Percentiles rank a stretch among this genome's conserved stretches.
phyloP scores from a whole-genome alignment of 2,888 invertebrate species.

The Sinhomidia bicolor region DNA sequence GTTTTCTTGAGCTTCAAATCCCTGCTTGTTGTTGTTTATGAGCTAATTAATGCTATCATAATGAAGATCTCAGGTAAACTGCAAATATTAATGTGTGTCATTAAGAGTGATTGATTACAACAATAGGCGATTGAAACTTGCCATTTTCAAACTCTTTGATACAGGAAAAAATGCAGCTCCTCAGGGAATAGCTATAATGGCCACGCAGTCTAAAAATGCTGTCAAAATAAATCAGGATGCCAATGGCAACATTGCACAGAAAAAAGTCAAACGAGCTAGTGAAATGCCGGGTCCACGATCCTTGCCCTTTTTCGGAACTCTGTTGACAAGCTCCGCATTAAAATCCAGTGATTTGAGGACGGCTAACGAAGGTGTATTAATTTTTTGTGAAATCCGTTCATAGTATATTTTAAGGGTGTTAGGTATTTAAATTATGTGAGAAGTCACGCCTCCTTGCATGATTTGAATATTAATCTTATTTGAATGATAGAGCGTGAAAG shows the following conservation, averaged over 20 bases:
- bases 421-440: not conserved
- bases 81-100: not conserved
- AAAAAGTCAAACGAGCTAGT: constrained; percentile 49
- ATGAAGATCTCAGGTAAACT: constrained; percentile 33
- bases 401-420: not conserved
- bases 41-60: constrained; percentile 19
- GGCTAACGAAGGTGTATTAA: constrained; percentile 89
- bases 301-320: constrained; percentile 89
- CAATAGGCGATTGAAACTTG: not conserved
- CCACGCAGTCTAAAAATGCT: not conserved
- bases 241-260: not conserved
- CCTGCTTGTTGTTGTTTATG: constrained; percentile 48
- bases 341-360: constrained; percentile 87
- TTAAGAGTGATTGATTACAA: not conserved
- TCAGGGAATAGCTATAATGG: not conserved
- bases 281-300: constrained; percentile 88
- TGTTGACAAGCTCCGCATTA: constrained; percentile 56
- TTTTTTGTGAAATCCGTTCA: too few relatives aligned
- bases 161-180: not conserved
- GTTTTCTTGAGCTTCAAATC: constrained; percentile 61
- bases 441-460: too few relatives aligned
- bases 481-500: constrained; percentile 82
- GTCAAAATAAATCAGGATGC: not conserved
- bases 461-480: too few relatives aligned
- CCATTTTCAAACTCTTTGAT: not conserved